Percentiles rank a stretch among this genome's conserved stretches.
Evolutionary conservation across 2,113 vertebrate species (phyloP).

Genomic region (Orycteropus afer): DNA sequence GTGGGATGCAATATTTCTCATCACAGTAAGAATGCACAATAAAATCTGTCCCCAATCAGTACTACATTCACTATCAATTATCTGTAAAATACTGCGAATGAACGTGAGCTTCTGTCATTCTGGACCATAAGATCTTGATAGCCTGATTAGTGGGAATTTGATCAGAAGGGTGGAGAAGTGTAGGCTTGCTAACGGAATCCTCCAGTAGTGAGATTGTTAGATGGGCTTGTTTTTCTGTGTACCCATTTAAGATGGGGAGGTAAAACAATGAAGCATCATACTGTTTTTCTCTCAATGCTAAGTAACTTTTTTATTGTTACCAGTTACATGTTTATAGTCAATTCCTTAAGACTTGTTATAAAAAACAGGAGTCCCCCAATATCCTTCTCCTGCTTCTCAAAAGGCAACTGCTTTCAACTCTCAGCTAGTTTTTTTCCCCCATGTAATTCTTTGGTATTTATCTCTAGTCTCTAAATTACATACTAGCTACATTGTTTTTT

Average conservation of each 20-base stretch:
- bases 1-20: neutral
- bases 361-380: neutral
- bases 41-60: neutral
- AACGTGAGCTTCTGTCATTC: neutral
- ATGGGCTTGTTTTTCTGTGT: neutral
- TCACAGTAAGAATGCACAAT: neutral
- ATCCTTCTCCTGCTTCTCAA: neutral
- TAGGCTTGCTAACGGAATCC: neutral
- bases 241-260: neutral
- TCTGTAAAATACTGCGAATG: neutral
- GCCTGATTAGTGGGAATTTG: neutral
- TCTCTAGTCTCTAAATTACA: neutral
- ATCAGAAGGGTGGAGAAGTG: neutral
- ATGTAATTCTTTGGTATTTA: no score
- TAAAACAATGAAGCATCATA: neutral
- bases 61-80: neutral
- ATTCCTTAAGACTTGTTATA: neutral
- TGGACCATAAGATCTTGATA: neutral
- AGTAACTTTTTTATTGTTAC: neutral
- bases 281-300: neutral
- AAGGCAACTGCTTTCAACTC: neutral
- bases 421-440: neutral
- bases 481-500: conserved; percentile 31
- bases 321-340: neutral
- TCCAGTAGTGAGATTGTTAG: conserved; percentile 32